These are phyloP conservation scores for Tamias sibiricus DNA, from an alignment of 2,113 vertebrate genomes.

Conservation along the genomic window DNA sequence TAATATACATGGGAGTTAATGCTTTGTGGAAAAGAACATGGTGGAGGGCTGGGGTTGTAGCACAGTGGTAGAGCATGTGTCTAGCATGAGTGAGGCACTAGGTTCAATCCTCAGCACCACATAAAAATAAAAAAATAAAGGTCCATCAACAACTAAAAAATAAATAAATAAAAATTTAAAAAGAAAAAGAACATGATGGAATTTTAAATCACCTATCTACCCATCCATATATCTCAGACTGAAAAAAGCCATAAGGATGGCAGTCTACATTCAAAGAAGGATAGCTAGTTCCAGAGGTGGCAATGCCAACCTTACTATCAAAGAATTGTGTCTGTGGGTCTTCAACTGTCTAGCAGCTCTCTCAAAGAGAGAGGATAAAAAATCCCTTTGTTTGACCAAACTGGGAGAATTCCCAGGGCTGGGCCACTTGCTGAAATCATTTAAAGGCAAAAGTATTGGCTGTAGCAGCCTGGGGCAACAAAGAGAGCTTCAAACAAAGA, in stretches of 20 bases:
- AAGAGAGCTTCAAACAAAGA: neutral
- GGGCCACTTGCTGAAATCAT: neutral
- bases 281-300: neutral
- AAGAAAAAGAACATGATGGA: too few relatives aligned
- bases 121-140: too few relatives aligned
- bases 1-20: neutral
- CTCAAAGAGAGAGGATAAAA: neutral
- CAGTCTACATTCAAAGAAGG: neutral
- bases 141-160: too few relatives aligned
- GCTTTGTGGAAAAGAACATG: neutral
- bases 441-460: neutral
- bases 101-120: too few relatives aligned
- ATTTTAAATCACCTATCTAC: neutral
- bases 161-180: too few relatives aligned
- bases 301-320: neutral
- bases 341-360: neutral
- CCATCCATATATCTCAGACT: neutral
- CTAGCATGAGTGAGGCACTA: too few relatives aligned
- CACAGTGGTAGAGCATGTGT: too few relatives aligned
- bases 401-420: neutral
- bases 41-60: too few relatives aligned
- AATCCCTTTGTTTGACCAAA: neutral
- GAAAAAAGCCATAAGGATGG: neutral
- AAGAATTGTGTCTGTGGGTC: neutral
- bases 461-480: neutral